Percentiles rank a stretch among this genome's conserved stretches.
Evolutionary conservation across 2,888 invertebrate species (phyloP).

Genomic region (Mesochorus sp.): DNA sequence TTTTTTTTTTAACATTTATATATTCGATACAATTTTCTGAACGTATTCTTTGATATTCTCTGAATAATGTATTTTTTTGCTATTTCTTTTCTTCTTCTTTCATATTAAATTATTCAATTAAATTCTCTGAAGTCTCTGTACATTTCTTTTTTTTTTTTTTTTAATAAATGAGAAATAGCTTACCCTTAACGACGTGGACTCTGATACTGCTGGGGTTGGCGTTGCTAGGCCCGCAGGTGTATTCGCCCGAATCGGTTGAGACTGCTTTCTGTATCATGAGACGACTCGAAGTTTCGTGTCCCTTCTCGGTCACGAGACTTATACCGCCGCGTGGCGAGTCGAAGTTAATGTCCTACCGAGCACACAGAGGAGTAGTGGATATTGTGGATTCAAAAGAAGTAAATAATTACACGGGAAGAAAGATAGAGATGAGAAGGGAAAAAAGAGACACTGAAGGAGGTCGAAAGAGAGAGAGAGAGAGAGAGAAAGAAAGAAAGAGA

Average conservation of each 20-base stretch:
- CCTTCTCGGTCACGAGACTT: constrained; percentile 82
- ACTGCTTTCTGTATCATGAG: constrained; percentile 82
- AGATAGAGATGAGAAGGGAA: not conserved
- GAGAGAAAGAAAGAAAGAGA: not conserved
- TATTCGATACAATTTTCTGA: no score
- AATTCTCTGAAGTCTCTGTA: no score
- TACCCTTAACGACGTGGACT: constrained; percentile 93
- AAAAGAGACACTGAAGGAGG: not conserved
- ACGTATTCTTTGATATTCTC: no score
- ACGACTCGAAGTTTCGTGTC: constrained; percentile 82
- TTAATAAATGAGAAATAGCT: constrained; percentile 73
- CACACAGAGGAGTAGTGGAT: constrained; percentile 47
- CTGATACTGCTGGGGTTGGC: constrained; percentile 90
- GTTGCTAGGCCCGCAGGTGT: constrained; percentile 83
- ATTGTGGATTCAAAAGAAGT: constrained; percentile 41
- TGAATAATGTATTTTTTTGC: no score
- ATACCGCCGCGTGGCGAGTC: constrained; percentile 83
- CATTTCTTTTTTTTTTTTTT: no score
- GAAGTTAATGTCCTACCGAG: constrained; percentile 81
- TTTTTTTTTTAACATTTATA: no score
- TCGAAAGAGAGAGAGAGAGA: not conserved
- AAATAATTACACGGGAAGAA: not conserved
- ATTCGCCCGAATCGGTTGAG: constrained; percentile 81
- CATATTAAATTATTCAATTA: no score
- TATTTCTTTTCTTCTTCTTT: no score